Evolutionary conservation across 1,140 invertebrate species (phyloP).

Genomic region (Epicauta chinensis): DNA sequence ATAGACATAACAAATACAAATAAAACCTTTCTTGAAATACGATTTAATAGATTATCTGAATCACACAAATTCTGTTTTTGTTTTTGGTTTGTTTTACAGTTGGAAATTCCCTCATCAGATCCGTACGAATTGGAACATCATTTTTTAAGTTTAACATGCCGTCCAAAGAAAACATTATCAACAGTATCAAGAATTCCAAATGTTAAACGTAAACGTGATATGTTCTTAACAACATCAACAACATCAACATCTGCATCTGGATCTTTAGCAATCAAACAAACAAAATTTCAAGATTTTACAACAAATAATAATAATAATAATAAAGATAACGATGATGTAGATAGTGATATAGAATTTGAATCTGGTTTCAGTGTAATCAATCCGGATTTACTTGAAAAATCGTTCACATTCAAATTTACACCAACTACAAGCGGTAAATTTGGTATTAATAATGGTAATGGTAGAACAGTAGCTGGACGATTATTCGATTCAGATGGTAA

Average conservation of each 20-base stretch:
- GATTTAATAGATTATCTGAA: no score
- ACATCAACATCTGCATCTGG: background rate
- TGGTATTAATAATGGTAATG: no score
- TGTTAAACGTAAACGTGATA: conserved; percentile 6
- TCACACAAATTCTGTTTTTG: background rate
- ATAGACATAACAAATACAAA: no score
- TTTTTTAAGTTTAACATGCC: conserved; percentile 6
- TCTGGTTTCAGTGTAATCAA: background rate
- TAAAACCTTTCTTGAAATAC: no score
- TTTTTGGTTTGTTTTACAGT: background rate
- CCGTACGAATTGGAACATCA: conserved; percentile 3
- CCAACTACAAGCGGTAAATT: background rate
- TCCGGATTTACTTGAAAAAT: background rate
- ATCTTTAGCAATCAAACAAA: no score
- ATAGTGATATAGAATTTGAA: background rate
- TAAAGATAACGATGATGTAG: no score
- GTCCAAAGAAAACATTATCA: conserved; percentile 3
- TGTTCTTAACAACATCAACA: background rate
- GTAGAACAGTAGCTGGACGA: background rate
- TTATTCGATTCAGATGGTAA: conserved; percentile 8
- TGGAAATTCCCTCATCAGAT: background rate
- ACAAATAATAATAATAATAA: no score
- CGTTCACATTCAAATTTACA: conserved; percentile 11
- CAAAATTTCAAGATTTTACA: no score
- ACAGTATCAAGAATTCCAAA: background rate